phyloP scores from a whole-genome alignment of 2,888 invertebrate species.

The Plusia festucae region DNA sequence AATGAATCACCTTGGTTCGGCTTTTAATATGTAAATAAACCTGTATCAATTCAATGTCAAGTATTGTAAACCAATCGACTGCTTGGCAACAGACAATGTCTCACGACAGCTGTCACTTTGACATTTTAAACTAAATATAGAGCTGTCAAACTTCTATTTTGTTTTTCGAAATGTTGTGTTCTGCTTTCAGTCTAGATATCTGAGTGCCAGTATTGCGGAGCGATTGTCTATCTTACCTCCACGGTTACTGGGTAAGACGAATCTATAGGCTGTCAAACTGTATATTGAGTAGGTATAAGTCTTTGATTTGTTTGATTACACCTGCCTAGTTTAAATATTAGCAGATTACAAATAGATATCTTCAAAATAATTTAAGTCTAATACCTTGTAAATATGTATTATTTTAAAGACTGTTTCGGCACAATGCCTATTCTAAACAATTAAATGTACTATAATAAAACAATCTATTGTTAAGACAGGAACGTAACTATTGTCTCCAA shows the following conservation, averaged over 20 bases:
- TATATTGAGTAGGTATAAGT: too few relatives aligned
- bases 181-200: background rate
- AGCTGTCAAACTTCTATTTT: background rate
- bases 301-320: background rate
- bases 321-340: too few relatives aligned
- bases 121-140: background rate
- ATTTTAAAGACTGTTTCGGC: background rate
- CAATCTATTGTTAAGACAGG: background rate
- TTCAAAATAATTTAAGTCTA: too few relatives aligned
- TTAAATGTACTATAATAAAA: background rate
- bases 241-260: background rate
- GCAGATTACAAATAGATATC: too few relatives aligned
- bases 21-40: slow-evolving; percentile 4
- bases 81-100: background rate
- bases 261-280: too few relatives aligned
- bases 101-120: background rate
- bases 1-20: background rate
- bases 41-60: background rate
- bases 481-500: background rate
- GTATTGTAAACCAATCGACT: background rate
- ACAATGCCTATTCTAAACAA: background rate
- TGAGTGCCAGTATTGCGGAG: background rate
- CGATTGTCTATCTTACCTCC: background rate
- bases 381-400: too few relatives aligned
- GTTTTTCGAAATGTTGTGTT: background rate